Evolutionary conservation across 2,797 vertebrate genomes (phyloP).

Genomic region (Prionace glauca): DNA sequence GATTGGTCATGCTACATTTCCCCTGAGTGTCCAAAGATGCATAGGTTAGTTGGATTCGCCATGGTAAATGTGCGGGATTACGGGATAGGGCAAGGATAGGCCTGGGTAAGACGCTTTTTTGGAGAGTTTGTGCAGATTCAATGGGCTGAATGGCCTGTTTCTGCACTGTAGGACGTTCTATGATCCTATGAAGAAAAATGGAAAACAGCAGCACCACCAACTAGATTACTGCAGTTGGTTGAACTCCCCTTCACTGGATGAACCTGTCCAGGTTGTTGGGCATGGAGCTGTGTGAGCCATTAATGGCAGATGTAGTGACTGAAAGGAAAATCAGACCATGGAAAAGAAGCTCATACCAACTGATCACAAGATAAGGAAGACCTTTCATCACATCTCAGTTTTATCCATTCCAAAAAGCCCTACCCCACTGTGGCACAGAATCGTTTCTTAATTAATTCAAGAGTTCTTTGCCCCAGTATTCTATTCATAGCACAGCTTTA

Average conservation of each 20-base stretch:
- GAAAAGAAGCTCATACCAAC: not conserved
- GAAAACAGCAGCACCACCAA: not conserved
- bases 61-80: not conserved
- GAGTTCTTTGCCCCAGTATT: not conserved
- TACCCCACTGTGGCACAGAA: not conserved
- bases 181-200: not conserved
- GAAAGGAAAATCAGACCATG: not conserved
- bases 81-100: no score
- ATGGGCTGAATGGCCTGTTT: no score
- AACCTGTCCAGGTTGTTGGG: not conserved
- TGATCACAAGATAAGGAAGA: not conserved
- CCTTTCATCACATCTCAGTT: not conserved
- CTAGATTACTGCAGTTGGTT: not conserved
- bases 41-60: no score
- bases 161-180: no score
- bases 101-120: no score
- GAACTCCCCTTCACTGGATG: not conserved
- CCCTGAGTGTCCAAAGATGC: no score
- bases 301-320: not conserved
- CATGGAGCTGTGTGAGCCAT: not conserved
- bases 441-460: not conserved
- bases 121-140: no score
- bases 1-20: no score
- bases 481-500: not conserved
- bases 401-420: not conserved